Percentiles rank a stretch among this genome's conserved stretches.
Conservation (phyloP, 2,797 vertebrate species). For the Neosalanx taihuensis region DNA sequence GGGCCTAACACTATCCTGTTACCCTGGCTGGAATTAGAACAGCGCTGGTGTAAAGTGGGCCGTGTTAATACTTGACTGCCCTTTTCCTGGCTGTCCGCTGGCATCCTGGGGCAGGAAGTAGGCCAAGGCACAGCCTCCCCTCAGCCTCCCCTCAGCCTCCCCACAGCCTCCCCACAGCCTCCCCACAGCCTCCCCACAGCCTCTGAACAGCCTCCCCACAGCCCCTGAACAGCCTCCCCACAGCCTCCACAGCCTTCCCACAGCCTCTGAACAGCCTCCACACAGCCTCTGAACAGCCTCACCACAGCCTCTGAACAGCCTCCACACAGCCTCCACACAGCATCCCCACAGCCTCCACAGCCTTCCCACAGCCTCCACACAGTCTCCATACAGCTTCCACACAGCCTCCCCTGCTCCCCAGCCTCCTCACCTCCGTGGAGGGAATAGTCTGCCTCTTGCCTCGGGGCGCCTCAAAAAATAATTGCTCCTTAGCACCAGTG, state of each 20-base stretch:
- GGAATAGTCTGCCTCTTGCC: slow-evolving; percentile 93
- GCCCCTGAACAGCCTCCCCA: slow-evolving; percentile 43
- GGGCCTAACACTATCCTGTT: slow-evolving; percentile 49
- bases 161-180: not conserved
- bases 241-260: not conserved
- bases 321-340: not conserved
- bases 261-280: not conserved
- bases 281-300: slow-evolving; percentile 13
- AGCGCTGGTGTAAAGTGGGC: slow-evolving; percentile 66
- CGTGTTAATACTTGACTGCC: slow-evolving; percentile 67
- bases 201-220: no score
- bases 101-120: slow-evolving; percentile 47
- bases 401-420: no score
- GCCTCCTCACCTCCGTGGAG: slow-evolving; percentile 81
- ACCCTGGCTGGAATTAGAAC: slow-evolving; percentile 63
- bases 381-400: no score
- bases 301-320: no score
- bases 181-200: no score
- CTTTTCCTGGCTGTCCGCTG: slow-evolving; percentile 48
- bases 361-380: not conserved
- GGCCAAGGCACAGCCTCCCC: slow-evolving; percentile 33
- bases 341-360: slow-evolving; percentile 21
- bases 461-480: slow-evolving; percentile 97
- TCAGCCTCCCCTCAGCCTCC: not conserved
- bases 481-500: slow-evolving; percentile 94